Evolutionary conservation across 1,140 invertebrate species (phyloP).

Genomic region (Drosophila fuyamai): DNA sequence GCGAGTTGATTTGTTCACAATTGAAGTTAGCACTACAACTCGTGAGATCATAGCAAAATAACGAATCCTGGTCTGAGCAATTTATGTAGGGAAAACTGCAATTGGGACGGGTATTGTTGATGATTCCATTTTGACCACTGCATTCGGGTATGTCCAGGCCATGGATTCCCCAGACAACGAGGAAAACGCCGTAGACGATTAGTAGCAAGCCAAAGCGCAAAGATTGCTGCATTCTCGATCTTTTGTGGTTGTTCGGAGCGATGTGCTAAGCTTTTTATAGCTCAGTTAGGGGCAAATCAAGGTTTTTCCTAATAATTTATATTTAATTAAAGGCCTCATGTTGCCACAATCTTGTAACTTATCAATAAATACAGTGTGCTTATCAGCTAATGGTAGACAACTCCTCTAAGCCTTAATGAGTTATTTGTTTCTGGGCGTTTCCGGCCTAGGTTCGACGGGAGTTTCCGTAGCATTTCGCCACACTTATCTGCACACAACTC

Average conservation of each 20-base stretch:
- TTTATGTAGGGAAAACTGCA: constrained; percentile 49
- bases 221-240: constrained; percentile 58
- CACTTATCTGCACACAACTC: constrained; percentile 69
- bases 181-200: constrained; percentile 14
- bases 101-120: constrained; percentile 40
- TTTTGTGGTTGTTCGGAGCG: constrained; percentile 4
- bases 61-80: constrained; percentile 41
- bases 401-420: constrained; percentile 12
- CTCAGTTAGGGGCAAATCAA: constrained; percentile 10
- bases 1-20: constrained; percentile 4
- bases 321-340: constrained; percentile 73
- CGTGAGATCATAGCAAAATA: constrained; percentile 28
- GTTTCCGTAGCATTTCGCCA: constrained; percentile 72
- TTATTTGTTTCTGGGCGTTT: constrained; percentile 27
- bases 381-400: constrained; percentile 57
- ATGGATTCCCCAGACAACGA: constrained; percentile 17
- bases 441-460: constrained; percentile 51
- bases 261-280: constrained; percentile 68
- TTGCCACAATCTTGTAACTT: constrained; percentile 47
- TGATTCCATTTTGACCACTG: constrained; percentile 3
- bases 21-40: constrained; percentile 29
- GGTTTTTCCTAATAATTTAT: constrained; percentile 61
- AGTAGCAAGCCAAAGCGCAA: constrained; percentile 30
- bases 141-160: constrained; percentile 53
- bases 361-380: constrained; percentile 51